phyloP scores from a whole-genome alignment of 2,888 invertebrate genomes.

The Geotrupes spiniger region DNA sequence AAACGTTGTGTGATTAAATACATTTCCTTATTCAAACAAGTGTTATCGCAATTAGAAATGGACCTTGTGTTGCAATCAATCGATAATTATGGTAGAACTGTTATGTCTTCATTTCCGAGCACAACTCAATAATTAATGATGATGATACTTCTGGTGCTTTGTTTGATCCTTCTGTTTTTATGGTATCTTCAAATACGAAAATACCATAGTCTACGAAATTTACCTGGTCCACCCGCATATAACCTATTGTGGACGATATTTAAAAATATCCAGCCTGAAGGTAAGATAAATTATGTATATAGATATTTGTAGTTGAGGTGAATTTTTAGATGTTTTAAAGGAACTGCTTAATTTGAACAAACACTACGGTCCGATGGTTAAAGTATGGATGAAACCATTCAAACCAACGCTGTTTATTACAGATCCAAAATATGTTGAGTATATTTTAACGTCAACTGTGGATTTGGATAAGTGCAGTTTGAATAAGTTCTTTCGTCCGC shows the following conservation, averaged over 20 bases:
- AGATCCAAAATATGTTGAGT: neutral
- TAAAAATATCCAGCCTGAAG: too few relatives aligned
- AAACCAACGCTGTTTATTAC: neutral
- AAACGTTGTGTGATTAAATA: too few relatives aligned
- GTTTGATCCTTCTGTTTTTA: neutral
- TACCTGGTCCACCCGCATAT: neutral
- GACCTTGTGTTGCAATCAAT: too few relatives aligned
- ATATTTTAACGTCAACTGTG: neutral
- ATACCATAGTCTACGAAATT: neutral
- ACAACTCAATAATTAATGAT: too few relatives aligned
- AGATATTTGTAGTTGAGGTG: neutral
- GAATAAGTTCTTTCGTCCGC: too few relatives aligned
- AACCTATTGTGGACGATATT: too few relatives aligned
- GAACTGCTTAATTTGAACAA: neutral
- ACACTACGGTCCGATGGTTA: neutral
- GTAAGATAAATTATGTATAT: neutral
- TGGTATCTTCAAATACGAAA: neutral
- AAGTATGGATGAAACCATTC: conserved; percentile 8
- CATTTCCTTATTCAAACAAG: too few relatives aligned
- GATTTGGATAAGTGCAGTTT: neutral
- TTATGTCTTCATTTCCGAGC: too few relatives aligned
- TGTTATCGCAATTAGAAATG: too few relatives aligned
- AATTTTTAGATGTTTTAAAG: conserved; percentile 3
- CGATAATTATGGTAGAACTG: too few relatives aligned
- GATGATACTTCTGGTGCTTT: too few relatives aligned